Base-by-base conservation (phyloP, 2,888 invertebrate species). In the Lordiphosa fenestrarum region DNA sequence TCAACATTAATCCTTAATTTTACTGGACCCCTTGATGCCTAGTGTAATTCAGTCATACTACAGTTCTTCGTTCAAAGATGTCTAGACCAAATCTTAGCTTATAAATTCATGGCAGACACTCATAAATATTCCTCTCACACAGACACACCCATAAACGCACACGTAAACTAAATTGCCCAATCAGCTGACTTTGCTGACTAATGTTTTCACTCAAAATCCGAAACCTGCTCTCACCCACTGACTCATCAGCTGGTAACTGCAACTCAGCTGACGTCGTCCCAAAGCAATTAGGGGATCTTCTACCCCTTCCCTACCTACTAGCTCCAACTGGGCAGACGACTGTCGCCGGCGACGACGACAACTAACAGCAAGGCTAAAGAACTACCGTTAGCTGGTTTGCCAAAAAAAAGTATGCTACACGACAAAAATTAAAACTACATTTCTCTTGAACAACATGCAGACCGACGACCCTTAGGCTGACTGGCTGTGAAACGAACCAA, bases 321-420 rank as follows among this genome's bases (percentile, higher is more conserved):
- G 38, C 42, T 54, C 54, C 36, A 53, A 37, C 53, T 56, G 54
- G 62, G 59, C 81, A 69, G 61, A 61, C 73, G 54, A 69, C 62
- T 66, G 63, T 71, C 64, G 63, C 44, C 71, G 44, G 36, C 50
- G 38, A 7, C 55, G 44, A 30, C 13, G 19, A 39, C 13, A 12
- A 47, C n/a, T 21, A 46, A 35, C 23, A 21, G 35, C 36, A 36
- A 9, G 21, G 12, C 40, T 33, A 46, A 54, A 63, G 42, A n/a
- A 50, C 55, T 33, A 15, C 35, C 15, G 39, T 53, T 38, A 41
- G 42, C 33, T 37, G 38, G 12, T 57, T 76, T 69, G 63, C 61
- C 69, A 66, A 62, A 61, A 49, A 49, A 41, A 41, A 75, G 50
- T 69, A 73, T 64, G 69, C 78, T 64, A 64, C 66, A 74, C 67